These are phyloP conservation scores for Megalonaias nervosa DNA, from an alignment of 1,140 invertebrate species.

Conservation along the genomic window DNA sequence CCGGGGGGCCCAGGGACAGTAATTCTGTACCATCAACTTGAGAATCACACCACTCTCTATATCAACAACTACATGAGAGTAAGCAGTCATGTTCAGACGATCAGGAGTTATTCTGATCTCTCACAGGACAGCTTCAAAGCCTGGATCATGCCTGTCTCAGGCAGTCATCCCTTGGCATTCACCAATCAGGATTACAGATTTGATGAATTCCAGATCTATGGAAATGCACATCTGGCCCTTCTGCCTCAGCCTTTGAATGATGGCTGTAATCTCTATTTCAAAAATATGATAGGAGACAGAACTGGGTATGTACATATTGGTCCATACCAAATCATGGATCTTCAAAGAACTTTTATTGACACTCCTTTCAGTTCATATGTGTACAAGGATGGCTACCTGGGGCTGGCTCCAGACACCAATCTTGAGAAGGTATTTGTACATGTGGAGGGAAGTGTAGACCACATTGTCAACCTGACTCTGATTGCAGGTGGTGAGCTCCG, in stretches of 20 bases:
- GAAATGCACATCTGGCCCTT: conserved; percentile 57
- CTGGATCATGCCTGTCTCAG: conserved; percentile 54
- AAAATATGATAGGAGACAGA: conserved; percentile 60
- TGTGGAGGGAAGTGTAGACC: conserved; percentile 54
- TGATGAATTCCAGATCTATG: conserved; percentile 58
- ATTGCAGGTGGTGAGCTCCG: conserved; percentile 49
- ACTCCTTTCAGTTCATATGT: conserved; percentile 61
- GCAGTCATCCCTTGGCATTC: conserved; percentile 45
- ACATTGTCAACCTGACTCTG: conserved; percentile 57
- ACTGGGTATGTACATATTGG: conserved; percentile 56
- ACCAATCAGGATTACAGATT: conserved; percentile 50
- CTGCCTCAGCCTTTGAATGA: conserved; percentile 42
- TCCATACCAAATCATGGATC: conserved; percentile 54
- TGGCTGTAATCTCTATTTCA: conserved; percentile 50
- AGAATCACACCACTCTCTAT: conserved; percentile 51
- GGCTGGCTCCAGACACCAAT: conserved; percentile 57
- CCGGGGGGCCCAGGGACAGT: conserved; percentile 58
- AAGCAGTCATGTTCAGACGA: conserved; percentile 41
- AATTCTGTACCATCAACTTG: conserved; percentile 50
- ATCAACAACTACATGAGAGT: conserved; percentile 43
- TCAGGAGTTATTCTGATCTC: conserved; percentile 49
- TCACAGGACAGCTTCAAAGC: conserved; percentile 58
- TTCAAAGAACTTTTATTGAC: conserved; percentile 49
- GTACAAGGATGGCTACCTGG: conserved; percentile 54
- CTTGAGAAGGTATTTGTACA: conserved; percentile 55